Evolutionary conservation across 1,140 invertebrate genomes (phyloP).

Genomic region (Parapsyche elsis): DNA sequence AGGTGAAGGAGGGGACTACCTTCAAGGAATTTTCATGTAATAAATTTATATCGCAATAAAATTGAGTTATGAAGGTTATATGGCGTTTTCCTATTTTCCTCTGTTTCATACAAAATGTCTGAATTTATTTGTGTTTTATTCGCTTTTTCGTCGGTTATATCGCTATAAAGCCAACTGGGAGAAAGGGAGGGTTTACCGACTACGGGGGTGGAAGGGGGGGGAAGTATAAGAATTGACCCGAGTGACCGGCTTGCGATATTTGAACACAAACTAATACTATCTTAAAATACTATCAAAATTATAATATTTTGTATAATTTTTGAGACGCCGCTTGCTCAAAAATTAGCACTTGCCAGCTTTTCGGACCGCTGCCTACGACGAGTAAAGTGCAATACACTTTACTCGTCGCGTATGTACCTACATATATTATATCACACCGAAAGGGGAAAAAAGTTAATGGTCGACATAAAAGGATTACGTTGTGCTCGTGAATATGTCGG

Average conservation of each 20-base stretch:
- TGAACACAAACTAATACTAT: no score
- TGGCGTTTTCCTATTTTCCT: conserved; percentile 57
- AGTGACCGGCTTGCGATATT: not conserved
- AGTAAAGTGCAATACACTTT: no score
- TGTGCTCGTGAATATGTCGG: no score
- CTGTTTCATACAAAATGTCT: conserved; percentile 57
- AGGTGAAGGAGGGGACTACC: conserved; percentile 25
- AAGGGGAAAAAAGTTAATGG: no score
- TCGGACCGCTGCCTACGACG: no score
- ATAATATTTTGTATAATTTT: no score
- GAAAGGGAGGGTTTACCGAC: conserved; percentile 8
- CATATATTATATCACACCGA: no score
- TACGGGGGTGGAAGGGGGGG: not conserved
- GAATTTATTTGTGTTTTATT: conserved; percentile 57
- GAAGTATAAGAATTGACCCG: not conserved
- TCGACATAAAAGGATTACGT: no score
- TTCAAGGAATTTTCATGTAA: conserved; percentile 57
- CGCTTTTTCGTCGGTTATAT: conserved; percentile 55
- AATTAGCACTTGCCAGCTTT: no score
- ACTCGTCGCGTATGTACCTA: no score
- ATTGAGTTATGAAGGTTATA: conserved; percentile 57
- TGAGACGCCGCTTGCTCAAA: no score
- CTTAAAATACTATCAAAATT: no score
- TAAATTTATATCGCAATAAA: conserved; percentile 57
- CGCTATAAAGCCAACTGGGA: conserved; percentile 45